phyloP scores from a whole-genome alignment of 2,797 vertebrate genomes.

The Mus spretus region DNA sequence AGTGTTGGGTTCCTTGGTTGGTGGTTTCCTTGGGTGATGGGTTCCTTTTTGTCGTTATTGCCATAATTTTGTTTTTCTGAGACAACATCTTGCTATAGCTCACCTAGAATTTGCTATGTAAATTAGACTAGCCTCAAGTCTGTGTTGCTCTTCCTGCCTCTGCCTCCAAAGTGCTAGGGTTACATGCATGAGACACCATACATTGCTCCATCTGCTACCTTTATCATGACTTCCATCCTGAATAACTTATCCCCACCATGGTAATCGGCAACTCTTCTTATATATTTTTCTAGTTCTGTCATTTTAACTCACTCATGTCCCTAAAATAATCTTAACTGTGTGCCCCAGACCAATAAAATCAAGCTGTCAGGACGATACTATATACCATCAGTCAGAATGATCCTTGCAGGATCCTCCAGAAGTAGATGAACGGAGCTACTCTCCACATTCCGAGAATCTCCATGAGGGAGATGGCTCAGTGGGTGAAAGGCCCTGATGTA shows the following conservation, averaged over 20 bases:
- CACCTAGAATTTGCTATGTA: not conserved
- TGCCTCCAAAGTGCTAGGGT: not conserved
- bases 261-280: conserved; percentile 12
- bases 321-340: conserved; percentile 54
- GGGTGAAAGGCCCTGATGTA: not conserved
- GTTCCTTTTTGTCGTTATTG: not conserved
- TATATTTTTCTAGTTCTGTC: conserved; percentile 45
- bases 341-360: conserved; percentile 45
- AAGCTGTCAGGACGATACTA: conserved; percentile 36
- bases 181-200: not conserved
- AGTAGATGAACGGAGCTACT: not conserved
- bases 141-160: not conserved
- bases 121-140: not conserved
- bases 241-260: not conserved
- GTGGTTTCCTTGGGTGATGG: too few species aligned
- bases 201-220: not conserved
- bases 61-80: not conserved
- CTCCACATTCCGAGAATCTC: not conserved
- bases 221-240: not conserved
- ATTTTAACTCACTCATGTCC: conserved; percentile 52
- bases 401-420: conserved; percentile 30
- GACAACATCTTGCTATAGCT: not conserved
- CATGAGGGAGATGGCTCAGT: not conserved
- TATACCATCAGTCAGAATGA: conserved; percentile 20
- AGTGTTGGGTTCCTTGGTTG: too few species aligned